Base-by-base conservation (phyloP, 2,888 invertebrate species). In the Steromphala cineraria region DNA sequence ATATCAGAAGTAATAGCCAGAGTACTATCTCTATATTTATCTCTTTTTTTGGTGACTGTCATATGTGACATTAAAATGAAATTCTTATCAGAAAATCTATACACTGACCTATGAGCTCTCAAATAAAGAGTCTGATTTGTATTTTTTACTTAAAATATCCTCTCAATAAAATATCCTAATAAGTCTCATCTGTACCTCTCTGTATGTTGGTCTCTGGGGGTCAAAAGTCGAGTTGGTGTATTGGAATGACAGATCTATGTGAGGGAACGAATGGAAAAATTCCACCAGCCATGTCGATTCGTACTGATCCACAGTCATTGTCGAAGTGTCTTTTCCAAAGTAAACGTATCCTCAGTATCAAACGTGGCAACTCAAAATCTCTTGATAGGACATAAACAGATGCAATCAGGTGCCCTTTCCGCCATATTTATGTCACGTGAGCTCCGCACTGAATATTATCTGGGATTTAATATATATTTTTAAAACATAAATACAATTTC, bases 201-300 rank as follows among this genome's bases (percentile, higher is more conserved):
- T 95, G 94, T 98, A 98, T 87, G 97, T 95, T 90, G 97, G 96
- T 92, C 97, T 97, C 91, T 96, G 95, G 75, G 97, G 98, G 92
- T 97, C 96, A 94, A 98, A 98, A 85, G 97, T 97, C 92, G 96
- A 96, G 94, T 98, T 98, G 94, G 98, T 97, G 90, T 95, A 95
- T 93, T 97, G 96, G 92, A 98, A 96, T 90, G 97, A 96, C 92
- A 98, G 97, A 94, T 98, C 98, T 93, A 98, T 95, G 94, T 98
- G 98, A 85, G 98, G 98, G 94, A 98, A 95, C 90, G 96, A 95
- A 94, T 98, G 98, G 94, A 98, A 96, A 94, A 97, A 95, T 94
- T 96, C 95, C 92, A 97, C 97, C 94, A 98, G 84, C 89, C 88
- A 88, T 24, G 81, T 76, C 52, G 55, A 62, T 2, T 75, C 53